Evolutionary conservation across 2,888 invertebrate species (phyloP), one percentile per base, ranked within the genome.

Genomic region (Caenorhabditis doughertyi): DNA sequence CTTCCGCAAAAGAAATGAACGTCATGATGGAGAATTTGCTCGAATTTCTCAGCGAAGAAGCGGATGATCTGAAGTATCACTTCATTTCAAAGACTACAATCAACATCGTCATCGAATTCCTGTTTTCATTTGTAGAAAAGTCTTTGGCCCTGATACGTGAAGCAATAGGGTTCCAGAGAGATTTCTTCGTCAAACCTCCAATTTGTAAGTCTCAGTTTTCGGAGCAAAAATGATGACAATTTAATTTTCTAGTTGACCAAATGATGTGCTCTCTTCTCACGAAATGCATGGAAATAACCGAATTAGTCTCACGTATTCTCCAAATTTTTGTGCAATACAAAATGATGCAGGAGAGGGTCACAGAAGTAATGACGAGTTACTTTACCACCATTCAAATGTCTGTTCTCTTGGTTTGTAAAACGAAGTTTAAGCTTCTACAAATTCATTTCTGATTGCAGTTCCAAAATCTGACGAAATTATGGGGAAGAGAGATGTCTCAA

Each of bases 311-410:
- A 11, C 44, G 82, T 7, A 39, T 62, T 18, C 67, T 82, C 23
- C 82, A 82, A 73, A 44, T 82, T 13, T 77, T 77, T n/a, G 77
- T 82, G 0, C 82, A 82, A 32, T 82, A 77, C 56, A 82, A 82
- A 62, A 60, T 82, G 60, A 73, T 77, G 68, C 82, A 82, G 47
- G 82, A 82, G 47, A n/a, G 72, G 29, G 72, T 82, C 1, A 77
- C 77, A 16, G 82, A 82, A 67, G 47, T 77, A 3, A 68, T 82
- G 62, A 82, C 77, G 2, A 55, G 53, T 11, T 82, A 82, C 44
- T 82, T 82, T 39, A 72, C 82, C 1, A 77, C 77, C 5, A 72
- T 82, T 55, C 60, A 72, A 35, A 67, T 82, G 77, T 9, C 67
- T 21, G 77, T 77, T 25, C 5, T 77, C 0, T 62, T 82, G 72